Evolutionary conservation across 2,113 vertebrate genomes (phyloP), one percentile per base, ranked within the genome.

Genomic region (Trichomycterus rosablanca): DNA sequence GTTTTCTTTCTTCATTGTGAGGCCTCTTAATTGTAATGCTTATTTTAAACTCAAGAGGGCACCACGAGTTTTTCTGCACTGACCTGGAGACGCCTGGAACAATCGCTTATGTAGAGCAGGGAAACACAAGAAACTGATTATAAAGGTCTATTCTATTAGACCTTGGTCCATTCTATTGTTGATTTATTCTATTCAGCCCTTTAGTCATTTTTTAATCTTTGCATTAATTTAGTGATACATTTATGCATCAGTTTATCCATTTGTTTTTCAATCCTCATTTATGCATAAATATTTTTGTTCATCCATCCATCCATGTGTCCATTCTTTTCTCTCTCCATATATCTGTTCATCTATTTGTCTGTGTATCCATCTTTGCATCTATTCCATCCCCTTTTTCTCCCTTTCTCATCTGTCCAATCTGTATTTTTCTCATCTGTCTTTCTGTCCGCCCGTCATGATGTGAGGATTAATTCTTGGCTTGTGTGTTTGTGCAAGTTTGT

Each of bases 391-490:
- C 14, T 44, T 45, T 48, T 22, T 50, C 34, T 14, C 42, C 32
- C 43, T 19, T 5, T 32, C 15, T 44, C 18, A 35, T 16, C 44
- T 46, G 32, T 56, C 24, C 37, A 48, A 56, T n/a, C 39, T 34
- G 15, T 30, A 11, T 48, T 40, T 65, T 70, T 50, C 60, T 71
- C 56, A 20, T 46, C 9, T 30, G 55, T 8, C 39, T 14, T 5
- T 15, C 9, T 53, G 39, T 54, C 30, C 44, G 26, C 45, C 16
- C 52, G n/a, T 58, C 63, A 59, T 45, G 53, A 52, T 53, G 70
- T 76, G 80, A 80, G 82, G 80, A 83, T 85, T 84, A 85, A 78
- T 76, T 79, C 77, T 69, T 70, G 76, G 73, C 56, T 71, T 71
- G 70, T 76, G 78, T 80, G 72, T 76, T 64, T 46, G 71, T 73